Evolutionary conservation across 2,113 vertebrate species (phyloP).

Genomic region (Phycodurus eques): DNA sequence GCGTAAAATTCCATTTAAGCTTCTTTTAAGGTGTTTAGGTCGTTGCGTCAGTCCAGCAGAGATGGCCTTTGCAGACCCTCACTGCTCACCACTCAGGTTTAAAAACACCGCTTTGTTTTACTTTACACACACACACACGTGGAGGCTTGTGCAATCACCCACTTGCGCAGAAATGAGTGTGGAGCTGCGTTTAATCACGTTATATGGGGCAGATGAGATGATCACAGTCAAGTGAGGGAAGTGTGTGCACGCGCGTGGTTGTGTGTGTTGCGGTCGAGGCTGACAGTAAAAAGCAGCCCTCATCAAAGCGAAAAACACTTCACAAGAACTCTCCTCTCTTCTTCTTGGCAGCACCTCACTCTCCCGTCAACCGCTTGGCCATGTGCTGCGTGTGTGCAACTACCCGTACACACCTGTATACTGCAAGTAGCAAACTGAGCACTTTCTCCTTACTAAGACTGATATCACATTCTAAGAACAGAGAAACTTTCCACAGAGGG

Average conservation of each 20-base stretch:
- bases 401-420: background rate
- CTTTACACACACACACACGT: background rate
- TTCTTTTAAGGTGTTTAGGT: too few relatives aligned
- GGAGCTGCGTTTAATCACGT: background rate
- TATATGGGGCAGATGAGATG: slow-evolving; percentile 29
- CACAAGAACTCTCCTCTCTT: slow-evolving; percentile 39
- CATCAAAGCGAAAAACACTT: slow-evolving; percentile 53
- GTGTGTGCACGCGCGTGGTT: background rate
- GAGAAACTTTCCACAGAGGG: slow-evolving; percentile 36
- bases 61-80: too few relatives aligned
- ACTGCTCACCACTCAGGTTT: too few relatives aligned
- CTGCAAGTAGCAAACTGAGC: slow-evolving; percentile 5
- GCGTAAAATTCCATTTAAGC: too few relatives aligned
- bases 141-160: background rate
- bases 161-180: background rate
- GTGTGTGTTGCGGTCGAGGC: slow-evolving; percentile 35
- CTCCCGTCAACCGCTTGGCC: slow-evolving; percentile 28
- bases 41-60: too few relatives aligned
- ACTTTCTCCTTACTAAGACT: slow-evolving; percentile 11
- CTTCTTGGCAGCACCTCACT: slow-evolving; percentile 38
- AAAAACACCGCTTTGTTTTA: background rate
- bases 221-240: slow-evolving; percentile 19
- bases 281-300: slow-evolving; percentile 53
- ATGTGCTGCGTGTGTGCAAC: slow-evolving; percentile 7
- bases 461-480: slow-evolving; percentile 52